These are phyloP conservation scores for Drosophila flavopinicola DNA, from an alignment of 2,888 invertebrate species.

Conservation along the genomic window DNA sequence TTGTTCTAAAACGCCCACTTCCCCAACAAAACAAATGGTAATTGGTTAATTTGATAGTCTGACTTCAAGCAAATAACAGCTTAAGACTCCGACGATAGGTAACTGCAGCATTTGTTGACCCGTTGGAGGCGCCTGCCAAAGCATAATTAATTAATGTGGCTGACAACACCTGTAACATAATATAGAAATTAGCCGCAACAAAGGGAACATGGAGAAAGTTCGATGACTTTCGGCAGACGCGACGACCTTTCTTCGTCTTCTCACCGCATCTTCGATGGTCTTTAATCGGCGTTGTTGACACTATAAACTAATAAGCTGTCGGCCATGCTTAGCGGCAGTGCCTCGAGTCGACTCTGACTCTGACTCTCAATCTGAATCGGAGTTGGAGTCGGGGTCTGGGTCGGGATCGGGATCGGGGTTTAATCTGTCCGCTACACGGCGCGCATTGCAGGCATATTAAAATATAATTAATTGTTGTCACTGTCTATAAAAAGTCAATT, in stretches of 20 bases:
- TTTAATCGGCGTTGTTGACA: conserved; percentile 72
- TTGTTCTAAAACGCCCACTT: conserved; percentile 25
- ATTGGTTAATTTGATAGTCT: conserved; percentile 14
- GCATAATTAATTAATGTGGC: conserved; percentile 58
- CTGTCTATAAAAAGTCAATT: conserved; percentile 75
- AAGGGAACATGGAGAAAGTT: conserved; percentile 69
- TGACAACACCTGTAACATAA: conserved; percentile 66
- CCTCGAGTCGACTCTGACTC: no score
- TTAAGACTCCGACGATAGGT: conserved; percentile 4
- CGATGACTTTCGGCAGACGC: conserved; percentile 67
- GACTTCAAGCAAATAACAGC: conserved; percentile 18
- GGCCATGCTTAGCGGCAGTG: conserved; percentile 35
- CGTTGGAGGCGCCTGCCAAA: conserved; percentile 28
- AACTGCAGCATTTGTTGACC: conserved; percentile 34
- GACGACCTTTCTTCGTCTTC: conserved; percentile 62
- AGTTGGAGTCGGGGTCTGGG: neutral
- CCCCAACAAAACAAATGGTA: neutral
- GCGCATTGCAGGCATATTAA: conserved; percentile 66
- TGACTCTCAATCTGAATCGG: conserved; percentile 1
- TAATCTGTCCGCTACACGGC: conserved; percentile 15
- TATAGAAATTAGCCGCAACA: conserved; percentile 68
- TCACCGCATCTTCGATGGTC: conserved; percentile 24
- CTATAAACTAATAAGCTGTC: conserved; percentile 74
- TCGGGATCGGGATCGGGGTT: neutral
- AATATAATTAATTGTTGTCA: conserved; percentile 79